These are phyloP conservation scores for Hylaea fasciaria DNA, from an alignment of 2,888 invertebrate genomes.

Conservation along the genomic window DNA sequence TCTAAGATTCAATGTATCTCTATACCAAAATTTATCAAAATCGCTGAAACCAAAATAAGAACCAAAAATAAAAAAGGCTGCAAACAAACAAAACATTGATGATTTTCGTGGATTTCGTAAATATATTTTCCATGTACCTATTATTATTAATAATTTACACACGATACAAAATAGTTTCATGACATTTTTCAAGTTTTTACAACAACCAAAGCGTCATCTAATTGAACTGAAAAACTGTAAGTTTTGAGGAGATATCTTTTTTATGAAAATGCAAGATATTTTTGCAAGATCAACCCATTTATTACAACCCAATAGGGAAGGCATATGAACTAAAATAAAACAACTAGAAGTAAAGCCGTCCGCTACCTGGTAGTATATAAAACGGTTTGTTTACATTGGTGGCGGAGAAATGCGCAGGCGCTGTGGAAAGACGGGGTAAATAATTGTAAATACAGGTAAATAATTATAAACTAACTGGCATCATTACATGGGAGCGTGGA, in stretches of 20 bases:
- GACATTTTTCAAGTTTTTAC: too few species aligned
- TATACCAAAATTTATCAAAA: background rate
- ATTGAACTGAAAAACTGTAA: background rate
- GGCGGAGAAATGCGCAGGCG: conserved; percentile 37
- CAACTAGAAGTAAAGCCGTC: too few species aligned
- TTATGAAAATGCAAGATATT: background rate
- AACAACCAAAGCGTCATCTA: background rate
- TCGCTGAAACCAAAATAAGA: background rate
- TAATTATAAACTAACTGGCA: conserved; percentile 23
- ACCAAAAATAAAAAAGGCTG: too few species aligned
- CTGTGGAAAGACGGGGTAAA: conserved; percentile 43
- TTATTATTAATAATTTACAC: too few species aligned
- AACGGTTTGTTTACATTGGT: conserved; percentile 39
- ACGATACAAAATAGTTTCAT: too few species aligned
- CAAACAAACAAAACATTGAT: too few species aligned
- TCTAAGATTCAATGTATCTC: background rate
- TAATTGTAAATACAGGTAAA: conserved; percentile 27
- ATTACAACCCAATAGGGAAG: too few species aligned
- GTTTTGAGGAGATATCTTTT: too few species aligned
- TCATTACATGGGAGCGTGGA: conserved; percentile 22
- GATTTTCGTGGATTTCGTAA: too few species aligned
- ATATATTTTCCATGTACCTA: too few species aligned
- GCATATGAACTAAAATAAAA: too few species aligned
- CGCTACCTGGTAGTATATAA: conserved; percentile 26
- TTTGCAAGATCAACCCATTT: background rate